Conservation (phyloP, 2,797 vertebrate species). For the Thalassophryne amazonica region DNA sequence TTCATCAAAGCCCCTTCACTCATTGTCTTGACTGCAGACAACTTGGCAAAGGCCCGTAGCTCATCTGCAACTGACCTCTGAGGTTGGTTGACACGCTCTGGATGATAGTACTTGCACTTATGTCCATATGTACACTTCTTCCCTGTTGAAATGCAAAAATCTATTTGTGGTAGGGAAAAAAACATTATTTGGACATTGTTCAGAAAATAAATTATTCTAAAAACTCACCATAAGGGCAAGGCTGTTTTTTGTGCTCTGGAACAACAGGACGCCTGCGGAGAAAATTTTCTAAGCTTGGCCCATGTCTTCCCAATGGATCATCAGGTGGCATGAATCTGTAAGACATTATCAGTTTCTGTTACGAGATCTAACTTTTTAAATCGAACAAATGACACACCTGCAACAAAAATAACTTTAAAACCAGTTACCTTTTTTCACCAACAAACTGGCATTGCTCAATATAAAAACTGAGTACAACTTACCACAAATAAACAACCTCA, state of each 20-base stretch:
- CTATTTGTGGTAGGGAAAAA: constrained; percentile 3
- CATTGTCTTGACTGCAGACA: constrained; percentile 98
- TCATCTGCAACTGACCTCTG: constrained; percentile 96
- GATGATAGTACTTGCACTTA: constrained; percentile 99
- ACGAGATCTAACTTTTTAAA: constrained; percentile 2
- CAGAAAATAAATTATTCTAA: constrained; percentile 1
- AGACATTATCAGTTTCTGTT: neutral
- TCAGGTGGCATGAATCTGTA: constrained; percentile 97
- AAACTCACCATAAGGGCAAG: constrained; percentile 96
- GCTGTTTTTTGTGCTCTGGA: constrained; percentile 98
- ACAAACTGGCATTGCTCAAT: neutral
- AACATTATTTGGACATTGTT: neutral
- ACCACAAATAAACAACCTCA: neutral
- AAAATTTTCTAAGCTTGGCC: constrained; percentile 97
- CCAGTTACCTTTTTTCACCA: neutral
- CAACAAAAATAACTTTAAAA: neutral
- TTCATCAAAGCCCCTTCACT: constrained; percentile 94
- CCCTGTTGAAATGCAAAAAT: constrained; percentile 75
- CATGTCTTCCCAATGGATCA: constrained; percentile 96
- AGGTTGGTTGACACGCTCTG: constrained; percentile 95
- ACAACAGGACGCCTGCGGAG: constrained; percentile 94
- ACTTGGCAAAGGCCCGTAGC: constrained; percentile 96
- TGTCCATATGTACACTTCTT: constrained; percentile 99
- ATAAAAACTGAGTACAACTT: neutral
- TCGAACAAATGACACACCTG: neutral